These are phyloP conservation scores for Neuroterus valhalla DNA, from an alignment of 1,140 invertebrate genomes.

Conservation along the genomic window DNA sequence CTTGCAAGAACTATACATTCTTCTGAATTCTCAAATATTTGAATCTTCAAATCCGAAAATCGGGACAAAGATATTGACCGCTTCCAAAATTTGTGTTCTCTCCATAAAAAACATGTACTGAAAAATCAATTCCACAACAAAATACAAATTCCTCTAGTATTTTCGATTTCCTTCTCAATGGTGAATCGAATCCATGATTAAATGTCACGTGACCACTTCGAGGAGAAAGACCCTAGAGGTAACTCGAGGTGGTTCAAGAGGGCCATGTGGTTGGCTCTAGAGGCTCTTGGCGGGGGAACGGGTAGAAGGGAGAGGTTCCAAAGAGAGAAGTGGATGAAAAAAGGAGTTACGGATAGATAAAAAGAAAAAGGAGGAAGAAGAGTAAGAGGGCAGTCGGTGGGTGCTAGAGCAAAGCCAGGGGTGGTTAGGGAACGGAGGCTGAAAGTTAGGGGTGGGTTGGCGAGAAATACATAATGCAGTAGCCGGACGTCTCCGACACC, in stretches of 20 bases:
- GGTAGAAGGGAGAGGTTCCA: neutral
- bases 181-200: constrained; percentile 47
- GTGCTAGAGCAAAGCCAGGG: constrained; percentile 40
- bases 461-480: constrained; percentile 76
- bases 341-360: constrained; percentile 35
- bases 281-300: neutral
- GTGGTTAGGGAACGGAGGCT: constrained; percentile 38
- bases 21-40: too few relatives aligned
- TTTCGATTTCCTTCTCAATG: neutral
- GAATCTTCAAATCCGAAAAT: too few relatives aligned
- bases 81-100: too few relatives aligned
- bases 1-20: too few relatives aligned
- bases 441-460: constrained; percentile 40
- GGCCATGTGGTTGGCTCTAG: neutral
- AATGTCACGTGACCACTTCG: constrained; percentile 46
- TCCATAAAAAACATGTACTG: too few relatives aligned
- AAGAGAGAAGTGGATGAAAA: constrained; percentile 30
- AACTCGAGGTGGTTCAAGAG: too few relatives aligned
- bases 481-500: constrained; percentile 74
- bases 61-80: too few relatives aligned
- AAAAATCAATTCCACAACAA: too few relatives aligned
- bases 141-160: too few relatives aligned
- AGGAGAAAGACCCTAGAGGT: neutral
- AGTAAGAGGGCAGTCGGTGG: constrained; percentile 16
- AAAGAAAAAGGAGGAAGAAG: neutral